Conservation (phyloP, 2,797 vertebrate species). For the Scolopax rusticola region DNA sequence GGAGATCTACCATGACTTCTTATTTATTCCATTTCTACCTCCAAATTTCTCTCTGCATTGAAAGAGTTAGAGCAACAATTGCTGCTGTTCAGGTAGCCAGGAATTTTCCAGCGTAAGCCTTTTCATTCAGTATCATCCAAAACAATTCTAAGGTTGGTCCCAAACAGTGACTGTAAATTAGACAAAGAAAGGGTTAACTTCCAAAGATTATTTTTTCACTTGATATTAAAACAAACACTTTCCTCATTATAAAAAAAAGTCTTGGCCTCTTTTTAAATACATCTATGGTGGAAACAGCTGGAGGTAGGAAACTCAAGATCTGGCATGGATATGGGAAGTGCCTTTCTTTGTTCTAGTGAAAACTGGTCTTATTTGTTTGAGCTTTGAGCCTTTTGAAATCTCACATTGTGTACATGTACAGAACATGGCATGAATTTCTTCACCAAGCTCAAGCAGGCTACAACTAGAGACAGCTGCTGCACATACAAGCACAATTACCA, state of each 20-base stretch:
- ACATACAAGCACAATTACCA: neutral
- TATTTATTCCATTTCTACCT: conserved; percentile 31
- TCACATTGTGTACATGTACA: conserved; percentile 4
- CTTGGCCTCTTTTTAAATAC: conserved; percentile 63
- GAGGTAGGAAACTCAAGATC: conserved; percentile 69
- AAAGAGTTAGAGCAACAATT: neutral
- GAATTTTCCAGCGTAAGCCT: conserved; percentile 2
- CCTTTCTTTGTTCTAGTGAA: conserved; percentile 67
- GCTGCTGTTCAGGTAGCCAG: neutral
- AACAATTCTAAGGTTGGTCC: neutral
- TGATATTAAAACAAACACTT: conserved; percentile 65
- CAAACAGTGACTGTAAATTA: neutral
- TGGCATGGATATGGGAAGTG: conserved; percentile 68
- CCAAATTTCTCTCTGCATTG: conserved; percentile 2
- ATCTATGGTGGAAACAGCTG: conserved; percentile 70
- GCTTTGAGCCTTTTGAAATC: conserved; percentile 40
- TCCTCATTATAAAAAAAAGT: conserved; percentile 6
- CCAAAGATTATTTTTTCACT: conserved; percentile 37
- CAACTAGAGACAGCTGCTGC: neutral
- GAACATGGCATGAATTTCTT: neutral
- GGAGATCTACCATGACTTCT: neutral
- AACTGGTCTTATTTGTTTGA: conserved; percentile 48
- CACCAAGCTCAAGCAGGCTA: neutral
- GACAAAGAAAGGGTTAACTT: conserved; percentile 27
- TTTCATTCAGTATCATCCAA: conserved; percentile 45